A percentile compares a stretch with the other conserved stretches of the same genome.
phyloP scores from a whole-genome alignment of 2,113 vertebrate genomes.

The Seriola dumerili region DNA sequence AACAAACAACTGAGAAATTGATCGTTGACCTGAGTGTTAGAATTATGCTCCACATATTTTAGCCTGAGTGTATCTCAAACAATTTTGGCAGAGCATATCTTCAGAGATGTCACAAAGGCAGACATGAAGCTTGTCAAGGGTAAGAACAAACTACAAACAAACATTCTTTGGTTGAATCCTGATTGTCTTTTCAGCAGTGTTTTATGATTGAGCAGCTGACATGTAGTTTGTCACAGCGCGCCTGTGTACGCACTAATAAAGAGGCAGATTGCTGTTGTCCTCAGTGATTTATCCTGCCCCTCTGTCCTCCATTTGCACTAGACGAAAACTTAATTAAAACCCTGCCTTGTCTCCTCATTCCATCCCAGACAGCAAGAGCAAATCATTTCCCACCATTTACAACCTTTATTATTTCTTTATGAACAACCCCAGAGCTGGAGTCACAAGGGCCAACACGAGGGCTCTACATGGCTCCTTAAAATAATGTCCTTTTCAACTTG shows the following conservation, averaged over 20 bases:
- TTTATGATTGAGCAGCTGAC: slow-evolving; percentile 73
- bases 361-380: slow-evolving; percentile 63
- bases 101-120: slow-evolving; percentile 18
- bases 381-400: slow-evolving; percentile 74
- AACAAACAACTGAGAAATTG: not conserved
- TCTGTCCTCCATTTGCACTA: slow-evolving; percentile 67
- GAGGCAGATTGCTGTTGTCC: slow-evolving; percentile 77
- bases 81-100: slow-evolving; percentile 6
- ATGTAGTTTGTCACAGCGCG: slow-evolving; percentile 62
- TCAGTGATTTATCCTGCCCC: slow-evolving; percentile 77
- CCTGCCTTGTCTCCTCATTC: slow-evolving; percentile 67
- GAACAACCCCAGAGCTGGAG: slow-evolving; percentile 47
- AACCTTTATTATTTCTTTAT: slow-evolving; percentile 68
- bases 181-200: slow-evolving; percentile 55
- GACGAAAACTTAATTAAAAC: slow-evolving; percentile 81
- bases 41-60: slow-evolving; percentile 21
- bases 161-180: slow-evolving; percentile 36
- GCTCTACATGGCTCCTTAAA: not conserved
- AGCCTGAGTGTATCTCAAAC: slow-evolving; percentile 3
- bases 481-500: not conserved
- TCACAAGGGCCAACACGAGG: slow-evolving; percentile 31
- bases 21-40: not conserved
- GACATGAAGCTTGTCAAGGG: slow-evolving; percentile 11
- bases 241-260: slow-evolving; percentile 72
- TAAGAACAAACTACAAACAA: slow-evolving; percentile 43